Evolutionary conservation across 2,113 vertebrate species (phyloP).

Genomic region (Amphiprion ocellaris): DNA sequence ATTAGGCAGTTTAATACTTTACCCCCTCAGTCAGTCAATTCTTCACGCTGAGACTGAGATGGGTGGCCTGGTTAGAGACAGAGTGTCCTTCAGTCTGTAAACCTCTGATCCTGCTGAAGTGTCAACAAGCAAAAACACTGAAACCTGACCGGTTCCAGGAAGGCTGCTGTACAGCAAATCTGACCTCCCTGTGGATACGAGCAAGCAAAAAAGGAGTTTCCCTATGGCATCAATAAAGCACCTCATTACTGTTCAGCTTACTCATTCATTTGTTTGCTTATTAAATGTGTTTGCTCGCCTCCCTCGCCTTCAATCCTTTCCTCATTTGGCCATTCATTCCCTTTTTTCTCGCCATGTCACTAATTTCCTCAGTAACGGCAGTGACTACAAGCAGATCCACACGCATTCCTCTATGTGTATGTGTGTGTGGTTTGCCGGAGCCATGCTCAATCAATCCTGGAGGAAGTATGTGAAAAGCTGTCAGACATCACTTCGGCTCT

Average conservation of each 20-base stretch:
- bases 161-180: slow-evolving; percentile 73
- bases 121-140: slow-evolving; percentile 73
- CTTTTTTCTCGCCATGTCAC: slow-evolving; percentile 54
- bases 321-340: slow-evolving; percentile 40
- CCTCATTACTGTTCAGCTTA: slow-evolving; percentile 81
- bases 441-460: slow-evolving; percentile 77
- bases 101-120: slow-evolving; percentile 72
- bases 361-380: slow-evolving; percentile 52
- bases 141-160: slow-evolving; percentile 73
- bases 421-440: slow-evolving; percentile 56
- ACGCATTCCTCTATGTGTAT: slow-evolving; percentile 15
- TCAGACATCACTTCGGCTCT: slow-evolving; percentile 82
- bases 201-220: slow-evolving; percentile 79
- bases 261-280: slow-evolving; percentile 79
- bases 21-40: slow-evolving; percentile 31
- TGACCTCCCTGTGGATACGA: slow-evolving; percentile 77
- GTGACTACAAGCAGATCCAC: slow-evolving; percentile 65
- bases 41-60: slow-evolving; percentile 67
- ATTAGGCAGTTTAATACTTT: slow-evolving; percentile 62
- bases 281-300: slow-evolving; percentile 73
- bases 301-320: slow-evolving; percentile 44
- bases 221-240: slow-evolving; percentile 80
- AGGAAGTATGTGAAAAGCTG: slow-evolving; percentile 75
- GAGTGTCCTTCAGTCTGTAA: slow-evolving; percentile 72
- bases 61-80: slow-evolving; percentile 62